Evolutionary conservation across 1,140 invertebrate genomes (phyloP).

Genomic region (Tyrophagus putrescentiae): DNA sequence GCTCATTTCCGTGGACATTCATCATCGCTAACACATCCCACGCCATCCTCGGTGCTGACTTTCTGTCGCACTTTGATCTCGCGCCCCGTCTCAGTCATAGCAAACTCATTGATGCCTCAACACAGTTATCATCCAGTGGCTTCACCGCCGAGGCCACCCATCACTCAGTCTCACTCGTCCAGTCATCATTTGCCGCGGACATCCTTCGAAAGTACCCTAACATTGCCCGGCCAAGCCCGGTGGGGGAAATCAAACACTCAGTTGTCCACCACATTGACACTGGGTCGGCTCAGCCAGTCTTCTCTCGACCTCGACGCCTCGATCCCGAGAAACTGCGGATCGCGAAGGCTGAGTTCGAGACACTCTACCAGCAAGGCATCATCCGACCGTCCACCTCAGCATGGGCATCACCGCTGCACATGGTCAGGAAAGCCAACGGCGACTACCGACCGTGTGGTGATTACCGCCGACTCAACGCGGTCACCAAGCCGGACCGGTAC

Average conservation of each 20-base stretch:
- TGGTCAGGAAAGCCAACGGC: slow-evolving; percentile 27
- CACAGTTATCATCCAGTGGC: neutral
- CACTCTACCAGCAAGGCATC: slow-evolving; percentile 19
- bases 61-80: slow-evolving; percentile 8
- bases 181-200: neutral
- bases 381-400: slow-evolving; percentile 22
- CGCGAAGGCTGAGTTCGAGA: slow-evolving; percentile 21
- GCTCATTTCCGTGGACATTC: slow-evolving; percentile 13
- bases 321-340: slow-evolving; percentile 18
- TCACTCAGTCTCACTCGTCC: too few relatives aligned
- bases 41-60: slow-evolving; percentile 22
- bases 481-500: slow-evolving; percentile 28
- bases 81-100: neutral
- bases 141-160: neutral
- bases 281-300: slow-evolving; percentile 13
- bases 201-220: slow-evolving; percentile 15
- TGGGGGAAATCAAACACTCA: slow-evolving; percentile 18
- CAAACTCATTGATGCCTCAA: slow-evolving; percentile 10
- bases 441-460: slow-evolving; percentile 27
- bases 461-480: slow-evolving; percentile 28
- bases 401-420: slow-evolving; percentile 27
- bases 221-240: neutral
- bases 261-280: slow-evolving; percentile 23
- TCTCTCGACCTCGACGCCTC: slow-evolving; percentile 15
- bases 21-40: neutral